Percentiles rank a stretch among this genome's conserved stretches.
These are phyloP conservation scores for Hipparchia sbordonii DNA, from an alignment of 2,888 invertebrate genomes.

Conservation along the genomic window DNA sequence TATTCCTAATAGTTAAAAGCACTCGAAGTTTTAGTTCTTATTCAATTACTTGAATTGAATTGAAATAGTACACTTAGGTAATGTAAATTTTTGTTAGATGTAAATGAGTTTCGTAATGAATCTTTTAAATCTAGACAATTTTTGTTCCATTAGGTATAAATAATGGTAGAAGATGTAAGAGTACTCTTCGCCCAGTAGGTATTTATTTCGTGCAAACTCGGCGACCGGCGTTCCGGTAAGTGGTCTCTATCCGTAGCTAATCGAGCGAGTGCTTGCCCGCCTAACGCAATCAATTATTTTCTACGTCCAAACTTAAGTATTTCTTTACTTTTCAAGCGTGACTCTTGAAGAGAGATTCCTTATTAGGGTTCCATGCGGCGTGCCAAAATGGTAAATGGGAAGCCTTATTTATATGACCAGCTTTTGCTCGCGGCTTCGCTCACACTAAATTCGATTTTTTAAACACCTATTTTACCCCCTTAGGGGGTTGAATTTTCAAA, in stretches of 20 bases:
- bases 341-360: constrained; percentile 12
- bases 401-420: too few species aligned
- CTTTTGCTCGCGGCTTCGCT: too few species aligned
- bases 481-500: too few species aligned
- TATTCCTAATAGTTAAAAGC: constrained; percentile 12
- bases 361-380: background rate
- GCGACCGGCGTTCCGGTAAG: constrained; percentile 52
- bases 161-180: constrained; percentile 45
- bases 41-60: background rate
- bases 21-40: constrained; percentile 1
- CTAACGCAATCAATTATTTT: constrained; percentile 54
- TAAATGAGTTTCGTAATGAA: background rate
- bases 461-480: too few species aligned
- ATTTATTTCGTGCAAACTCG: constrained; percentile 54
- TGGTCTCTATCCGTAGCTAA: constrained; percentile 65
- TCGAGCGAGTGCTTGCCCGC: constrained; percentile 57
- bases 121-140: background rate
- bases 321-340: constrained; percentile 10
- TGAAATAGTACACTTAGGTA: too few species aligned
- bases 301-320: constrained; percentile 41
- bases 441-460: too few species aligned
- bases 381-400: too few species aligned
- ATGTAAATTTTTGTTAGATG: background rate
- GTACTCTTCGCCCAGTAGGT: constrained; percentile 49
- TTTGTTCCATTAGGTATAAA: constrained; percentile 25